Percentiles rank a stretch among this genome's conserved stretches.
These are phyloP conservation scores for Tetheella fluctuosa DNA, from an alignment of 2,888 invertebrate species.

Conservation along the genomic window DNA sequence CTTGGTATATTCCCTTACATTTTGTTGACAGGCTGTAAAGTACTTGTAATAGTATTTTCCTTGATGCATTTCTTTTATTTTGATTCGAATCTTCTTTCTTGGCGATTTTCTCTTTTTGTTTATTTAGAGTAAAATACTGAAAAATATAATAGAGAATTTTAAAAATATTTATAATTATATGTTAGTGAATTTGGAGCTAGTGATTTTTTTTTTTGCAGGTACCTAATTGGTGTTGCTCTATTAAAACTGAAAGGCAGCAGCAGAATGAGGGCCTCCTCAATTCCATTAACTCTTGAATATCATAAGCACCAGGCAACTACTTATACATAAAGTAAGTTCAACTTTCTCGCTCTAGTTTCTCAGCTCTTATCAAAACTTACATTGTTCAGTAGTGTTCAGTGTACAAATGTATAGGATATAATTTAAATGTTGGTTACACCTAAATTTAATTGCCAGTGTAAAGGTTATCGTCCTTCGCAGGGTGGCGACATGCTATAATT, in stretches of 20 bases:
- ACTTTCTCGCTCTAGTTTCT: not conserved
- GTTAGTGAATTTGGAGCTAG: too few species aligned
- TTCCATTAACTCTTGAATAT: not conserved
- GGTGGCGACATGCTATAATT: not conserved
- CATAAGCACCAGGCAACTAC: not conserved
- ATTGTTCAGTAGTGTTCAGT: not conserved
- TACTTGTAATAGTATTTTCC: constrained; percentile 2
- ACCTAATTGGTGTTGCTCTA: not conserved
- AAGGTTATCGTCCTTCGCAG: not conserved
- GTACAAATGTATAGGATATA: not conserved
- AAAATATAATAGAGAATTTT: not conserved
- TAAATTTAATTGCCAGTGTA: not conserved
- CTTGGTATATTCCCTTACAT: constrained; percentile 38
- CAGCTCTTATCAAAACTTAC: constrained; percentile 1
- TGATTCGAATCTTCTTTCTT: too few species aligned
- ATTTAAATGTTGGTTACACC: not conserved
- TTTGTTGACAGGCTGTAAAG: constrained; percentile 21
- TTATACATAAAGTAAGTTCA: not conserved
- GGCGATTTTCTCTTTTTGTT: not conserved
- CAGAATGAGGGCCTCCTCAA: not conserved
- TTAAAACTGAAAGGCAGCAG: not conserved
- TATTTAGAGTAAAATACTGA: not conserved
- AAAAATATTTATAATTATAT: too few species aligned
- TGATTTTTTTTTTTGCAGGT: not conserved
- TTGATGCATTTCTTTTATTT: not conserved